Base-by-base conservation (phyloP, 2,888 invertebrate species). In the Rugalucina vietnamica region DNA sequence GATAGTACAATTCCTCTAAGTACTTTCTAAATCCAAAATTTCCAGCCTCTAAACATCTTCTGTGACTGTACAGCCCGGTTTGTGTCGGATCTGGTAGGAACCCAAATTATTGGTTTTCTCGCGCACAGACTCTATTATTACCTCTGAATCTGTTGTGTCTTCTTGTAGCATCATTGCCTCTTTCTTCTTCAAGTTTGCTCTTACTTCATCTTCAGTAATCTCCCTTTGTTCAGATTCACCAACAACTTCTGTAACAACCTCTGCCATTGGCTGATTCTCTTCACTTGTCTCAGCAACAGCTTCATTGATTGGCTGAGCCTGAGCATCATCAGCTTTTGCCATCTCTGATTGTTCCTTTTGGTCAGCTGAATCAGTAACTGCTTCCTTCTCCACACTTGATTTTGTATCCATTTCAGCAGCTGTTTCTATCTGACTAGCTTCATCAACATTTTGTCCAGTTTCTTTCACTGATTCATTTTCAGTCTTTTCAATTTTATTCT, bases 61-160 rank as follows among this genome's bases (percentile, higher is more conserved):
- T n/a, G n/a, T n/a, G n/a, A n/a, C n/a, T n/a, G n/a, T n/a, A n/a
- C n/a, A n/a, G n/a, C n/a, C n/a, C n/a, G n/a, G n/a, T n/a, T n/a
- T n/a, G n/a, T n/a, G n/a, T n/a, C n/a, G n/a, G n/a, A n/a, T n/a
- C n/a, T n/a, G n/a, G n/a, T n/a, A n/a, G n/a, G n/a, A n/a, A n/a
- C n/a, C n/a, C n/a, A n/a, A n/a, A n/a, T n/a, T n/a, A n/a, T n/a
- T n/a, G n/a, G n/a, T n/a, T n/a, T n/a, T n/a, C n/a, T n/a, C n/a
- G n/a, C n/a, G n/a, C n/a, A n/a, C n/a, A n/a, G n/a, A n/a, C n/a
- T n/a, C n/a, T n/a, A n/a, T 18, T 18, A 24, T 75, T 72, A 87
- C 87, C 81, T 87, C 87, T 27, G 87, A 86, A 49, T 86, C 85
- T 43, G 86, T 88, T 29, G 86, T 84, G 32, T 87, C 83, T n/a